phyloP scores from a whole-genome alignment of 2,113 vertebrate genomes.

The Oreotrochilus melanogaster region DNA sequence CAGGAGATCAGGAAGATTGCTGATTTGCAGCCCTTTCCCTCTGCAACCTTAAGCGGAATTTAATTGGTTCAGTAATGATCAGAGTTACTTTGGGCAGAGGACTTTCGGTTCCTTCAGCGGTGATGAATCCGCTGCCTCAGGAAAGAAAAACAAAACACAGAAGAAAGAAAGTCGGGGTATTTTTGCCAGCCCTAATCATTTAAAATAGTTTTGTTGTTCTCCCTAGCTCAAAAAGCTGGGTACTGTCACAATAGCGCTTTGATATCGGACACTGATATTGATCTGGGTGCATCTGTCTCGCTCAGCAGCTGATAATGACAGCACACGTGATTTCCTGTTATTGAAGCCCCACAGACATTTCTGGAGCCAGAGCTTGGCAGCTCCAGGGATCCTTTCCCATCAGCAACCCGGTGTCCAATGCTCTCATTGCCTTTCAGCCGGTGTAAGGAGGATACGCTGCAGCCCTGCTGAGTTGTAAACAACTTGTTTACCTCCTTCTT shows the following conservation, averaged over 20 bases:
- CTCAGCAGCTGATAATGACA: slow-evolving; percentile 69
- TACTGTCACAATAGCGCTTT: slow-evolving; percentile 58
- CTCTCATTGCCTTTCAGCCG: neutral
- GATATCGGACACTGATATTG: slow-evolving; percentile 63
- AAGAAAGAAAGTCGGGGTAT: neutral
- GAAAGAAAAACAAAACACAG: neutral
- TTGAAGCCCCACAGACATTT: slow-evolving; percentile 57
- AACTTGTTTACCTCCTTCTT: slow-evolving; percentile 54
- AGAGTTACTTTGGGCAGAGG: neutral
- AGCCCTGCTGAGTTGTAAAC: slow-evolving; percentile 25
- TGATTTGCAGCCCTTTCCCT: neutral
- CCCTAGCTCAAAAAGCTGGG: neutral
- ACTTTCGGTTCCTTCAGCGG: slow-evolving; percentile 12
- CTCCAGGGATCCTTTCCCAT: slow-evolving; percentile 15
- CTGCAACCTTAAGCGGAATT: slow-evolving; percentile 3
- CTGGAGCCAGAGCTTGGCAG: slow-evolving; percentile 38
- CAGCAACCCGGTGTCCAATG: slow-evolving; percentile 1
- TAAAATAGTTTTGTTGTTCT: slow-evolving; percentile 49
- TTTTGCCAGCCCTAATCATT: slow-evolving; percentile 16
- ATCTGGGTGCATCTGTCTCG: slow-evolving; percentile 68
- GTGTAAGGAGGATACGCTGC: slow-evolving; percentile 2
- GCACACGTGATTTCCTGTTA: slow-evolving; percentile 66
- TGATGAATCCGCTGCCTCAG: slow-evolving; percentile 8
- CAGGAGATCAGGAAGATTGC: neutral
- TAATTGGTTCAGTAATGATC: slow-evolving; percentile 38